Evolutionary conservation across 2,113 vertebrate species (phyloP).

Genomic region (Phyllostomus discolor): DNA sequence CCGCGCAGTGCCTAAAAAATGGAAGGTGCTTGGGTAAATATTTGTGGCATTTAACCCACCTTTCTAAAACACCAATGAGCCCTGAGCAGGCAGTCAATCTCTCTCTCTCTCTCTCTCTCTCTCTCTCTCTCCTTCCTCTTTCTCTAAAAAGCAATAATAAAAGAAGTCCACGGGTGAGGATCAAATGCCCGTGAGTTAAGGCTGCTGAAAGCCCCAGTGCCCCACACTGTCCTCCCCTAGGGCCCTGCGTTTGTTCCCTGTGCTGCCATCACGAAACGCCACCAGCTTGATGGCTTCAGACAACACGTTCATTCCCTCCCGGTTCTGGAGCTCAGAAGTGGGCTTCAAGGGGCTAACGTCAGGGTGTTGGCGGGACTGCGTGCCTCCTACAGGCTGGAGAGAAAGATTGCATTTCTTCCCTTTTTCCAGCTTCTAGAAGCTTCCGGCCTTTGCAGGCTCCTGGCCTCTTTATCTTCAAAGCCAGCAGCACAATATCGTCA

Average conservation of each 20-base stretch:
- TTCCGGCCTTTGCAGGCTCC: neutral
- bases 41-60: neutral
- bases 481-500: neutral
- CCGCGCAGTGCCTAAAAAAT: rapidly evolving
- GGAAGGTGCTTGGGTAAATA: neutral
- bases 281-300: neutral
- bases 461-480: neutral
- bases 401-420: neutral
- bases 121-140: no score
- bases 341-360: neutral
- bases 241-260: neutral
- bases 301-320: neutral
- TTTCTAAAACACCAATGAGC: neutral
- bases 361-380: neutral
- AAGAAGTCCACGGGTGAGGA: no score
- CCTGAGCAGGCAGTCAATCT: no score
- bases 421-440: neutral
- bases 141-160: no score
- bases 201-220: neutral
- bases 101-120: no score
- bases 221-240: neutral
- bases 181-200: neutral
- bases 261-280: neutral
- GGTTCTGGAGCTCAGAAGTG: neutral
- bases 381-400: neutral